Conservation (phyloP, 1,140 invertebrate species). For the Caenorhabditis elegans region DNA sequence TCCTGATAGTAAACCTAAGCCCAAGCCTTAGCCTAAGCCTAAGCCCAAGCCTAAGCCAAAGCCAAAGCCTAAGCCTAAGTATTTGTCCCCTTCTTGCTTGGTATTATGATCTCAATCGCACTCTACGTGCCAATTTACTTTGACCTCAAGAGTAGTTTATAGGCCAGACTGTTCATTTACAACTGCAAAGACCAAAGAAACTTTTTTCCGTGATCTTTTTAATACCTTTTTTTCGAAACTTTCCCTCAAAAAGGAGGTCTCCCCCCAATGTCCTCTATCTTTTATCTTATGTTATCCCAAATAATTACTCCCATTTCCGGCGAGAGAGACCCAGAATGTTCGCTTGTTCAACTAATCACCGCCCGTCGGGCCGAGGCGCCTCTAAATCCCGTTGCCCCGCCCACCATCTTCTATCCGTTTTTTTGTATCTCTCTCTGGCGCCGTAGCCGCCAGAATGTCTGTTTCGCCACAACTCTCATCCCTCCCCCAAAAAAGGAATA, state of each 20-base stretch:
- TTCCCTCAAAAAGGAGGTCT: not conserved
- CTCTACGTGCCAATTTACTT: too few species aligned
- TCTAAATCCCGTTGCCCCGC: not conserved
- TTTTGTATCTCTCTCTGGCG: not conserved
- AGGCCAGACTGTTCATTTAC: too few species aligned
- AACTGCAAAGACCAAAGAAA: not conserved
- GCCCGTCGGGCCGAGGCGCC: not conserved
- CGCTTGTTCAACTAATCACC: conserved; percentile 32
- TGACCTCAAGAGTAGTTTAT: too few species aligned
- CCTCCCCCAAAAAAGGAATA: not conserved
- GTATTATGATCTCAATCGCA: too few species aligned
- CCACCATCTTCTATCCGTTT: not conserved
- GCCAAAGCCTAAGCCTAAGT: too few species aligned
- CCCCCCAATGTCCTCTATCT: not conserved
- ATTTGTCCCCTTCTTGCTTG: too few species aligned
- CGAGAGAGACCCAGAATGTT: not conserved
- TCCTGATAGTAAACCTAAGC: too few species aligned
- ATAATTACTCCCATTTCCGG: conserved; percentile 15
- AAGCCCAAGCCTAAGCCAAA: too few species aligned
- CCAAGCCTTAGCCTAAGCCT: too few species aligned
- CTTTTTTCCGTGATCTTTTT: not conserved
- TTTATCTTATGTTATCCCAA: not conserved
- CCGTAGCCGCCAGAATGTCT: conserved; percentile 27
- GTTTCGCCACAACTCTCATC: not conserved
- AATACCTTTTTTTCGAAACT: not conserved